Evolutionary conservation across 2,888 invertebrate species (phyloP).

Genomic region (Hydrotaea diabolus): DNA sequence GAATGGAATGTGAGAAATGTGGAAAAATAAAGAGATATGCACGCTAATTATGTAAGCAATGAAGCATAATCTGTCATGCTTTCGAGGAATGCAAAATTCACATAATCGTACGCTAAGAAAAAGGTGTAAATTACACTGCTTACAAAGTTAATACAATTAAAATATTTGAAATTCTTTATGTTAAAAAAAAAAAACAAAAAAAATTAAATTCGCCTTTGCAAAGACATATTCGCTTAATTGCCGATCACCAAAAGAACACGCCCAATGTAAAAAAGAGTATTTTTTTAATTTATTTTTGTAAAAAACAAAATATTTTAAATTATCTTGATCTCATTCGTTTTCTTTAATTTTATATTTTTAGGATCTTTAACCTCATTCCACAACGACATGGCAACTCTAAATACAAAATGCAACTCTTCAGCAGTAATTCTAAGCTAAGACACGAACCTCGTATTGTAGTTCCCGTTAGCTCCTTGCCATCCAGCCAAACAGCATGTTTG

Average conservation of each 20-base stretch:
- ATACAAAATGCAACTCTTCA: slow-evolving; percentile 20
- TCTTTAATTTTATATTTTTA: slow-evolving; percentile 42
- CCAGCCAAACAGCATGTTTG: slow-evolving; percentile 73
- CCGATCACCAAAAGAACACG: no score
- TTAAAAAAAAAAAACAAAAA: no score
- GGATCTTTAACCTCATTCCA: slow-evolving; percentile 27
- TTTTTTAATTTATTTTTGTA: no score
- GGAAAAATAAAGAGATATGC: no score
- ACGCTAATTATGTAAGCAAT: background rate
- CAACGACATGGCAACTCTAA: slow-evolving; percentile 31
- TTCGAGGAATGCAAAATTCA: background rate
- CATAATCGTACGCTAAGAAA: background rate
- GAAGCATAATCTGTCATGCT: background rate
- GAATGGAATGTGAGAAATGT: background rate
- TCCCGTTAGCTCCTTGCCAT: background rate
- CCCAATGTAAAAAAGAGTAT: no score
- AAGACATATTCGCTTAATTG: no score
- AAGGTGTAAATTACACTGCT: background rate
- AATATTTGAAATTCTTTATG: background rate
- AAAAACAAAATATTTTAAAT: background rate
- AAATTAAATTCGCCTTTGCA: no score
- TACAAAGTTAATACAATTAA: no score
- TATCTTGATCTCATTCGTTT: background rate
- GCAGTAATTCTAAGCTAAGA: slow-evolving; percentile 42
- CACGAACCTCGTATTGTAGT: slow-evolving; percentile 35